Evolutionary conservation across 2,888 invertebrate species (phyloP), one percentile per base, ranked within the genome.

Genomic region (Cataglyphis cursor): DNA sequence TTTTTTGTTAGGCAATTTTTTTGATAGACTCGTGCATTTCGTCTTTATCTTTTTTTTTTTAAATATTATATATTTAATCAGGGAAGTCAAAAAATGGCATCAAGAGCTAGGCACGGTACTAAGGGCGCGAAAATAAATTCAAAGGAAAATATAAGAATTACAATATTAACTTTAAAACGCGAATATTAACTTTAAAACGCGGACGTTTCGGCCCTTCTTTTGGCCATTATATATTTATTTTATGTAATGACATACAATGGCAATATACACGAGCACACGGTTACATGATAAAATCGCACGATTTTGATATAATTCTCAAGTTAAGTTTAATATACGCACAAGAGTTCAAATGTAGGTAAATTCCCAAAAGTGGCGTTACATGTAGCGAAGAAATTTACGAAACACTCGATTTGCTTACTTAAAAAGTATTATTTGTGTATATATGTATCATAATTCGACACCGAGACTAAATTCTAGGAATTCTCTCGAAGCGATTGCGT

Each of bases 401-500:
- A 61, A 73, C 18, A 18, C 35, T 57, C 35, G 9, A 21, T 10
- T n/a, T 18, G 73, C 61, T 73, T 61, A 41, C 44, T 73, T 41
- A 41, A 28, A 38, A 59, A 73, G 41, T 59, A n/a, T 61, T 59
- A 44, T 3, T 18, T 48, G n/a, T 31, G 18, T n/a, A 24, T 59
- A 15, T 65, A 6, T 65, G 21, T 24, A 38, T 59, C 18, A 41
- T 72, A 59, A 59, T 73, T 61, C 59, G 28, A 41, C 59, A 18
- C 5, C 44, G 44, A 48, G 18, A 48, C 15, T 48, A 48, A 15
- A 48, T 28, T 31, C 21, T 38, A 44, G 31, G 31, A 74, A 21
- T 61, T 74, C 73, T 28, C 61, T 28, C 2, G 44, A 74, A 44
- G 41, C 28, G 24, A 73, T 73, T 73, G 59, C 28, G 59, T 21